Evolutionary conservation across 1,140 invertebrate species (phyloP).

Genomic region (Wasmannia auropunctata): DNA sequence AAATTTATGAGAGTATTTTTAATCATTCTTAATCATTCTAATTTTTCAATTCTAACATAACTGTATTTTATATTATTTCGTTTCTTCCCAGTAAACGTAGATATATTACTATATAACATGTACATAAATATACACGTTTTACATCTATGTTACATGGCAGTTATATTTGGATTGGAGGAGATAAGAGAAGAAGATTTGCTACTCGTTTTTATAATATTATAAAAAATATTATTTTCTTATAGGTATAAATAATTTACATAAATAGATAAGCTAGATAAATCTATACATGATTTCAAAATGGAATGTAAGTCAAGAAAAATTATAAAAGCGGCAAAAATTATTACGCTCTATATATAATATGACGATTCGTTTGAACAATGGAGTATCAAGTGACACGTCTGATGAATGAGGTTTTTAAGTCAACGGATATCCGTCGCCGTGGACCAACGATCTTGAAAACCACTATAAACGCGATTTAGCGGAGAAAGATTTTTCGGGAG

Average conservation of each 20-base stretch:
- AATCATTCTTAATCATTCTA: background rate
- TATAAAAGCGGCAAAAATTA: background rate
- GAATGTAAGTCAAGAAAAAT: background rate
- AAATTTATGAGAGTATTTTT: background rate
- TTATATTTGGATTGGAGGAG: too few species aligned
- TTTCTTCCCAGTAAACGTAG: too few species aligned
- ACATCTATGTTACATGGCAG: too few species aligned
- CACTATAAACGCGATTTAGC: slow-evolving; percentile 5
- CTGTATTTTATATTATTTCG: background rate
- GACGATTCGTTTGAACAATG: background rate
- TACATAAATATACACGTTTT: too few species aligned
- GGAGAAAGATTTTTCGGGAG: slow-evolving; percentile 16
- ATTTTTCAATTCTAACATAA: background rate
- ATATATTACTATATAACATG: too few species aligned
- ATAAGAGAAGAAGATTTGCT: too few species aligned
- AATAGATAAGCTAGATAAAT: background rate
- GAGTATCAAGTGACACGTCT: background rate
- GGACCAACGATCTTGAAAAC: background rate
- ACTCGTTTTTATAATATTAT: background rate
- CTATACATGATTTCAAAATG: background rate
- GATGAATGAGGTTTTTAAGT: background rate
- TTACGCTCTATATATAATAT: too few species aligned
- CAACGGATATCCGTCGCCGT: background rate
- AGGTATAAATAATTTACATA: background rate
- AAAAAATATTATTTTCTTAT: background rate